Conservation (phyloP, 1,140 invertebrate genomes). For the Scylla paramamosain region DNA sequence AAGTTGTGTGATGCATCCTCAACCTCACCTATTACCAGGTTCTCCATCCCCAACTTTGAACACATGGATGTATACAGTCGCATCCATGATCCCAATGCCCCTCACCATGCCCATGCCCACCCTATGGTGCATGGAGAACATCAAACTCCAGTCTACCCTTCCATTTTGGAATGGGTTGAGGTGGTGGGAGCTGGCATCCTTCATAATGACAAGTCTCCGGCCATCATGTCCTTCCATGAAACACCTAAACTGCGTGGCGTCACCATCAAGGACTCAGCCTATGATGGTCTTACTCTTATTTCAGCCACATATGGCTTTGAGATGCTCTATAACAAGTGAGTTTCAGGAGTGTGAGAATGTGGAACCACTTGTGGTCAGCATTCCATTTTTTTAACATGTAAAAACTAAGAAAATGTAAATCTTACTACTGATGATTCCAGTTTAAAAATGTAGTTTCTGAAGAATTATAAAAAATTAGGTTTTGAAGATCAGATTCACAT, state of each 20-base stretch:
- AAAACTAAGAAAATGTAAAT: too few species aligned
- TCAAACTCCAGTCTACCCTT: slow-evolving; percentile 82
- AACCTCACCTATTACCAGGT: slow-evolving; percentile 80
- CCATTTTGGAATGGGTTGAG: slow-evolving; percentile 90
- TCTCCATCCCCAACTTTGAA: slow-evolving; percentile 94
- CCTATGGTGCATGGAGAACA: slow-evolving; percentile 56
- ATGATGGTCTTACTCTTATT: slow-evolving; percentile 95
- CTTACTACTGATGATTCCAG: too few species aligned
- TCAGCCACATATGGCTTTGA: slow-evolving; percentile 90
- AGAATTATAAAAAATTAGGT: too few species aligned
- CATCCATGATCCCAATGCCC: slow-evolving; percentile 84
- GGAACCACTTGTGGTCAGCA: too few species aligned
- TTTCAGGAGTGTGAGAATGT: neutral
- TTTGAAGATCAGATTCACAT: too few species aligned
- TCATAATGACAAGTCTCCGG: slow-evolving; percentile 96
- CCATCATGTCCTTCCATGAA: slow-evolving; percentile 92
- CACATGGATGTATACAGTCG: slow-evolving; percentile 90
- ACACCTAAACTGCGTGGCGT: slow-evolving; percentile 91
- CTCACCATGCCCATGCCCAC: slow-evolving; percentile 67
- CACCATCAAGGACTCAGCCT: slow-evolving; percentile 91
- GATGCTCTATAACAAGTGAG: slow-evolving; percentile 81
- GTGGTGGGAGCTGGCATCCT: slow-evolving; percentile 97
- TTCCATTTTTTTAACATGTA: too few species aligned
- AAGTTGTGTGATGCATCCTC: too few species aligned
- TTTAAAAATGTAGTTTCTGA: too few species aligned